Evolutionary conservation across 1,140 invertebrate species (phyloP), one percentile per base, ranked within the genome.

Genomic region (Drosophila sproati): DNA sequence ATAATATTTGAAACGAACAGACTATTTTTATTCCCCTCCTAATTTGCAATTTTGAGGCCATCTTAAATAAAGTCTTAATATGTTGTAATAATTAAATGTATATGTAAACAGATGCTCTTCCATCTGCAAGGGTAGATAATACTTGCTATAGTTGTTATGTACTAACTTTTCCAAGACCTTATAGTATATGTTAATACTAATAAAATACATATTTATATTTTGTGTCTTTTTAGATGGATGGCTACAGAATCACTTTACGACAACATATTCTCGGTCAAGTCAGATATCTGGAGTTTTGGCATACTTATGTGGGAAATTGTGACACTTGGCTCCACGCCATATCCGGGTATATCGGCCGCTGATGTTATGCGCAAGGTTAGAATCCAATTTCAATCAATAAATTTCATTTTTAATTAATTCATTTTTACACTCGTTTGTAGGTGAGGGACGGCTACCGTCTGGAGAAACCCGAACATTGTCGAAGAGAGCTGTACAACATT

Each of bases 261-360:
- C 85, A 97, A 98, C 83, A 96, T 98, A 79, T 99, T 98, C 91
- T 97, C 97, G 2, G 95, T 96, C 2, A 98, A 98, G 92, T 97
- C 97, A 0, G 98, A 98, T 85, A 96, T 98, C 10, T 99, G 98
- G 98, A 97, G 97, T 80, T 98, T 98, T 88, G 98, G 98, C 0
- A 96, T 99, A 5, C 93, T 98, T 2, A 95, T 98, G 73, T 98
- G 98, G 98, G 98, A 98, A 93, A 97, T 98, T n/a, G 96, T 98
- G 0, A 98, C 97, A 0, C 93, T 98, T 7, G 97, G 97, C 2
- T 98, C 97, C 5, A 98, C 97, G 5, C 97, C 97, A 0, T 98
- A 98, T 93, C 97, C 97, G 0, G 97, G 97, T 1, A 93, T 98
- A 61, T 96, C 96, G 0, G 97, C 97, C 0, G 95, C 95, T 0